Conservation (phyloP, 2,797 vertebrate genomes). For the Hozukius guyotensis region DNA sequence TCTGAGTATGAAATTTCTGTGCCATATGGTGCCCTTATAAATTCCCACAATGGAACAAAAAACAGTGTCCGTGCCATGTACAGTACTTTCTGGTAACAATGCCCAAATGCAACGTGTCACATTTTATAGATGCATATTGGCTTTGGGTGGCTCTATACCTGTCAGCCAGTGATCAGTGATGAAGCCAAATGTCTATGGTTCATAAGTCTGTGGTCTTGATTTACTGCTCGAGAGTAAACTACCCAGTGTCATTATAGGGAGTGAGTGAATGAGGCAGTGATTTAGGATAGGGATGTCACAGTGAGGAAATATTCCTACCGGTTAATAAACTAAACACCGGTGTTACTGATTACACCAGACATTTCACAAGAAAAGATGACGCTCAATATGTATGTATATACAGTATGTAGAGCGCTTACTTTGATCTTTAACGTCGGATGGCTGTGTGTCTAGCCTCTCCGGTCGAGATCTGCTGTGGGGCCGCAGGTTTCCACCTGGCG, state of each 20-base stretch:
- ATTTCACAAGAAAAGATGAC: no score
- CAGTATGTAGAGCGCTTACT: no score
- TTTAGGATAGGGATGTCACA: background rate
- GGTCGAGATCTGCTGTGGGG: no score
- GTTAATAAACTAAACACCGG: no score
- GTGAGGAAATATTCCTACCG: no score
- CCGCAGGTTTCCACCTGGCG: no score
- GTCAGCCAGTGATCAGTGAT: background rate
- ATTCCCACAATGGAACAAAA: background rate
- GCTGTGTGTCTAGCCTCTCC: no score
- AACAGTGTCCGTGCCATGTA: background rate
- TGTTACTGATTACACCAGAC: no score
- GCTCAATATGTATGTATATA: no score
- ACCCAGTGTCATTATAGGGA: background rate
- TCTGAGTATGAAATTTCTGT: background rate
- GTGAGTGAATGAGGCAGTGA: background rate
- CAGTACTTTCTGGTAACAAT: background rate
- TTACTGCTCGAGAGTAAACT: background rate
- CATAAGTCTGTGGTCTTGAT: background rate
- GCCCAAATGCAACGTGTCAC: background rate
- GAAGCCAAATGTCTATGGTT: background rate
- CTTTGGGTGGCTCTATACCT: background rate
- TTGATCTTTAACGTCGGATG: no score
- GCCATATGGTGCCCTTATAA: background rate
- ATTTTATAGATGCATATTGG: no score